Evolutionary conservation across 2,888 invertebrate genomes (phyloP).

Genomic region (Cordylochernes scorpioides): DNA sequence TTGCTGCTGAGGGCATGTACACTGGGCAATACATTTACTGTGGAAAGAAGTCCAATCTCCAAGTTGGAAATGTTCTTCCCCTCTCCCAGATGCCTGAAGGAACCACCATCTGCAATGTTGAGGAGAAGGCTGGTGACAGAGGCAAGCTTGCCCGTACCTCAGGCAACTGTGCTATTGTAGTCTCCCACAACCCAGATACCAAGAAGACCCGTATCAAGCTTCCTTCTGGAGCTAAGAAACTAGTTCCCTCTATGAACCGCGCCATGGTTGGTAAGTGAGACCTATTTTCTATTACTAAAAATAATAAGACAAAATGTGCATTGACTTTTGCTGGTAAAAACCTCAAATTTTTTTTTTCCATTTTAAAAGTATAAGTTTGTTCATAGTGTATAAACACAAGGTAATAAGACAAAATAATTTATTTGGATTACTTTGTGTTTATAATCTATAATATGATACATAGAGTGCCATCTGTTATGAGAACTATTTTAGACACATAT

Average conservation of each 20-base stretch:
- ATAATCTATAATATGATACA: too few species aligned
- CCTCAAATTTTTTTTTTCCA: too few species aligned
- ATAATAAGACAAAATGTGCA: too few species aligned
- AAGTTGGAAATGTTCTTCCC: constrained; percentile 88
- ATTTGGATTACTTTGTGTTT: too few species aligned
- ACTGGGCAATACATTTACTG: constrained; percentile 98
- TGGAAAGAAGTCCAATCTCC: constrained; percentile 61
- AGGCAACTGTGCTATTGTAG: constrained; percentile 94
- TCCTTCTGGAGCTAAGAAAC: constrained; percentile 96
- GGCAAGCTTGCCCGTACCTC: constrained; percentile 91
- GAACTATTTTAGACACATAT: too few species aligned
- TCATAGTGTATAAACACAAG: too few species aligned
- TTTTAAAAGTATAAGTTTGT: too few species aligned
- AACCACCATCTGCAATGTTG: constrained; percentile 93
- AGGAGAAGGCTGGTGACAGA: constrained; percentile 95
- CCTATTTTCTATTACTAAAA: too few species aligned
- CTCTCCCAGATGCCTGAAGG: constrained; percentile 97
- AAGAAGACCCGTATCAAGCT: constrained; percentile 87
- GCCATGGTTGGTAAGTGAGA: constrained; percentile 85
- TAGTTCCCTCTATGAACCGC: constrained; percentile 89
- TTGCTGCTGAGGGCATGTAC: constrained; percentile 96
- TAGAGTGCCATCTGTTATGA: too few species aligned
- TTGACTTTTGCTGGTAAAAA: too few species aligned
- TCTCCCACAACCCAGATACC: constrained; percentile 93
- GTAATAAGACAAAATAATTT: too few species aligned